phyloP scores from a whole-genome alignment of 2,888 invertebrate species.

The Cetonia aurata region DNA sequence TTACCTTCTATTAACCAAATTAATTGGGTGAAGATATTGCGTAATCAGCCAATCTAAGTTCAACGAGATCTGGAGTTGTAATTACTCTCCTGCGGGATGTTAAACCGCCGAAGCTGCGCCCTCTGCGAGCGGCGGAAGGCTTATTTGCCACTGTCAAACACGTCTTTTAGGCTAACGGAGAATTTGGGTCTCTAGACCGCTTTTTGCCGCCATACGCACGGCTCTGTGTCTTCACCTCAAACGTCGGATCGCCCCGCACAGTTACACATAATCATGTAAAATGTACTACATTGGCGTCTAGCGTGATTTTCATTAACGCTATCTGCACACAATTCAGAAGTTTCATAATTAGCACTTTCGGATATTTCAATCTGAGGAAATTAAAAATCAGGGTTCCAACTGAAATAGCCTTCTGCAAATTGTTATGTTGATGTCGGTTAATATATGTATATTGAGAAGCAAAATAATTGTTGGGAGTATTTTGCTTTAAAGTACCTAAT shows the following conservation, averaged over 20 bases:
- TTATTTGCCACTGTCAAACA: conserved; percentile 24
- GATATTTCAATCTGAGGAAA: conserved; percentile 27
- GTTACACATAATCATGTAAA: not conserved
- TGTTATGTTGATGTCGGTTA: conserved; percentile 14
- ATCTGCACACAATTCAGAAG: conserved; percentile 35
- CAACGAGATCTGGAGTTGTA: conserved; percentile 42
- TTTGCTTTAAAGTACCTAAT: too few species aligned
- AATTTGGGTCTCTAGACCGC: conserved; percentile 11
- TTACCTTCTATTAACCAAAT: conserved; percentile 44
- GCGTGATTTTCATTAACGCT: conserved; percentile 26
- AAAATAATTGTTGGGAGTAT: too few species aligned
- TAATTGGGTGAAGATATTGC: conserved; percentile 46
- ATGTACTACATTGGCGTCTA: not conserved
- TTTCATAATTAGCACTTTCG: conserved; percentile 32
- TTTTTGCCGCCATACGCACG: conserved; percentile 16
- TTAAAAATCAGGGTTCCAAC: conserved; percentile 10
- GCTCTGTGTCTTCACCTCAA: not conserved
- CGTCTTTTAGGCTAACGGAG: conserved; percentile 5
- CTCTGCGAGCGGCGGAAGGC: conserved; percentile 23
- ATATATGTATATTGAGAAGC: too few species aligned
- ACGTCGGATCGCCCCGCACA: not conserved
- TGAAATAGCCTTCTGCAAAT: conserved; percentile 22
- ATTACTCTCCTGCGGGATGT: conserved; percentile 43
- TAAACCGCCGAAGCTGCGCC: conserved; percentile 26
- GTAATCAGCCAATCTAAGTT: conserved; percentile 46